Base-by-base conservation (phyloP, 2,113 vertebrate species). In the Leuciscus idus region DNA sequence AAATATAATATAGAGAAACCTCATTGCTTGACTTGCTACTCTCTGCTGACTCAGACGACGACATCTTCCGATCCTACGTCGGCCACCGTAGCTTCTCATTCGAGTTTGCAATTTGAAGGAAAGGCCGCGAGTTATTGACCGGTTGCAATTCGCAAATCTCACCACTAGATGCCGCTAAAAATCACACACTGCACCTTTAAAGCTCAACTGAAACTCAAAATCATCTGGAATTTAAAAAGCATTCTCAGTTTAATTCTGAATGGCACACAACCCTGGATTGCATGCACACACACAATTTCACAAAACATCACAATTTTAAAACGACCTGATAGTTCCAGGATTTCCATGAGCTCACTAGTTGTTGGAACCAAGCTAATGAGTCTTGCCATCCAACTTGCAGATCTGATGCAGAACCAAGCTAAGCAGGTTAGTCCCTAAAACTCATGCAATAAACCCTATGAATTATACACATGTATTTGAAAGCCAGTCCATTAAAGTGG, bases 261-360 rank as follows among this genome's bases (percentile, higher is more conserved):
- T 7, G 55, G 19, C 55, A 57, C 55, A 72, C 21, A 72, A 39
- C 33, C 66, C 66, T 72, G 33, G 68, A 39, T 72, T 72, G 1
- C 9, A 39, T 39, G 36, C 68, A 9, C 19, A 72, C 19, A 72
- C 19, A 72, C 68, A 72, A 39, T 43, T 23, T 72, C 39, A 43
- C 21, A 43, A 72, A 12, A 23, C 66, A 70, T 21, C 33, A 70
- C 19, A 73, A 73, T 43, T 73, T n/a, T 43, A 2, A 73, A 73
- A 73, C 43, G 6, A 43, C 68, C 21, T 43, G 36, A 43, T 36
- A 70, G 30, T 36, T 70, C 30, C 17, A 70, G 66, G 7, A 43
- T 73, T 73, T 73, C 70, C 70, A 73, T 73, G 70, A 73, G 70
- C 70, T 73, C 70, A 73, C 55, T 73, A 39, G 39, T 73, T 73